These are phyloP conservation scores for Leptura quadrifasciata DNA, from an alignment of 2,888 invertebrate genomes.

Conservation along the genomic window DNA sequence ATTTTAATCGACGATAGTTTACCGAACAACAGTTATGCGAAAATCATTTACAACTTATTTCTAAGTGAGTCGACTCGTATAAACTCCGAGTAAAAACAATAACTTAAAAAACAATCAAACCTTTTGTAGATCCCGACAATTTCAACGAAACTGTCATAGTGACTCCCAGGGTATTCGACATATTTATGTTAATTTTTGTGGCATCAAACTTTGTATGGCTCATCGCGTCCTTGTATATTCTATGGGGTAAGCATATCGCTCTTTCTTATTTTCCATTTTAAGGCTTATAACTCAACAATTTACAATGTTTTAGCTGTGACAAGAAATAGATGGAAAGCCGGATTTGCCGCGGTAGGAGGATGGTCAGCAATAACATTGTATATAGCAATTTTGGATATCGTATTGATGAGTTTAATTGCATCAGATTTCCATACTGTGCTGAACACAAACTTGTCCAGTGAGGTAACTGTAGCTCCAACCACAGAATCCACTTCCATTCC, in stretches of 20 bases:
- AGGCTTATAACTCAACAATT: too few species aligned
- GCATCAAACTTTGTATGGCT: constrained; percentile 46
- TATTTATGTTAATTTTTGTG: constrained; percentile 45
- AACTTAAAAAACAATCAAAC: neutral
- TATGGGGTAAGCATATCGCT: constrained; percentile 47
- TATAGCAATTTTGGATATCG: constrained; percentile 41
- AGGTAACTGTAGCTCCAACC: neutral
- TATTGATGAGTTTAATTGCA: constrained; percentile 47
- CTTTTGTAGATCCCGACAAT: constrained; percentile 32
- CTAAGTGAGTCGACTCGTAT: constrained; percentile 40
- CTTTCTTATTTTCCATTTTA: too few species aligned
- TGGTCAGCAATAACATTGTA: constrained; percentile 46
- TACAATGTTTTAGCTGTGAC: constrained; percentile 39
- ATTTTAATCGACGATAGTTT: constrained; percentile 35
- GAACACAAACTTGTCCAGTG: neutral
- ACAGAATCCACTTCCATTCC: neutral
- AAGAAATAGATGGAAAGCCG: constrained; percentile 42
- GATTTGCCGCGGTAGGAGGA: neutral
- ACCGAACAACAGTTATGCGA: constrained; percentile 25
- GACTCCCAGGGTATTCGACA: constrained; percentile 38
- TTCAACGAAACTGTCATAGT: constrained; percentile 27
- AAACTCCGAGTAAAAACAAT: neutral
- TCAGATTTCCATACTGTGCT: constrained; percentile 42
- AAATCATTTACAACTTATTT: constrained; percentile 35
- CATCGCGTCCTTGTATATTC: constrained; percentile 33